Evolutionary conservation across 1,140 invertebrate genomes (phyloP).

Genomic region (Watersipora subatra): DNA sequence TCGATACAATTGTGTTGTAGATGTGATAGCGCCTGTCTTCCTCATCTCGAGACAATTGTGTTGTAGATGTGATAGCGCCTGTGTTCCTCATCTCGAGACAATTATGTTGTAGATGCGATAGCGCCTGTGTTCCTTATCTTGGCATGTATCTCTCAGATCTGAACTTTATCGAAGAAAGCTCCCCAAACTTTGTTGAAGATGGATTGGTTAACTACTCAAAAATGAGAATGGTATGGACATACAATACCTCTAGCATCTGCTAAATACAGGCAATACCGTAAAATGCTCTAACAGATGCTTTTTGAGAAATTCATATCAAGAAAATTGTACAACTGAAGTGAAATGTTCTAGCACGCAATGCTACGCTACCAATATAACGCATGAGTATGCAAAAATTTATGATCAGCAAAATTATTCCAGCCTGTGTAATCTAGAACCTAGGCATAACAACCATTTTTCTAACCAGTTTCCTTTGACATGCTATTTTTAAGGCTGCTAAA

Average conservation of each 20-base stretch:
- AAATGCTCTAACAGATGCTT: not conserved
- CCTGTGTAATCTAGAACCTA: too few species aligned
- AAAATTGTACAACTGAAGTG: not conserved
- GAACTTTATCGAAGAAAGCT: constrained; percentile 86
- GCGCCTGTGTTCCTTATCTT: constrained; percentile 80
- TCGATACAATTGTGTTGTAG: too few species aligned
- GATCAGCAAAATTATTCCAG: too few species aligned
- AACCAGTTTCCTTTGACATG: too few species aligned
- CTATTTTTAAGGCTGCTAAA: too few species aligned
- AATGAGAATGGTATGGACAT: constrained; percentile 71
- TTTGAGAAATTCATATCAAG: not conserved
- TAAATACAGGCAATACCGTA: not conserved
- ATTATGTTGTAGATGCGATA: constrained; percentile 75
- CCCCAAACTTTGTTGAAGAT: constrained; percentile 77
- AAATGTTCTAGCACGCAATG: not conserved
- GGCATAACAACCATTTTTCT: too few species aligned
- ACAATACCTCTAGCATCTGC: not conserved
- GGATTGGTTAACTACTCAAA: constrained; percentile 87
- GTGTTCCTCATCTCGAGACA: too few species aligned
- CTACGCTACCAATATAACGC: not conserved
- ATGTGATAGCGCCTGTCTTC: too few species aligned
- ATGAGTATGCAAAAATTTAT: not conserved
- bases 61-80: too few species aligned
- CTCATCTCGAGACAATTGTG: too few species aligned
- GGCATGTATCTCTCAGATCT: constrained; percentile 84